Base-by-base conservation (phyloP, 2,888 invertebrate species). In the Limnephilus marmoratus region DNA sequence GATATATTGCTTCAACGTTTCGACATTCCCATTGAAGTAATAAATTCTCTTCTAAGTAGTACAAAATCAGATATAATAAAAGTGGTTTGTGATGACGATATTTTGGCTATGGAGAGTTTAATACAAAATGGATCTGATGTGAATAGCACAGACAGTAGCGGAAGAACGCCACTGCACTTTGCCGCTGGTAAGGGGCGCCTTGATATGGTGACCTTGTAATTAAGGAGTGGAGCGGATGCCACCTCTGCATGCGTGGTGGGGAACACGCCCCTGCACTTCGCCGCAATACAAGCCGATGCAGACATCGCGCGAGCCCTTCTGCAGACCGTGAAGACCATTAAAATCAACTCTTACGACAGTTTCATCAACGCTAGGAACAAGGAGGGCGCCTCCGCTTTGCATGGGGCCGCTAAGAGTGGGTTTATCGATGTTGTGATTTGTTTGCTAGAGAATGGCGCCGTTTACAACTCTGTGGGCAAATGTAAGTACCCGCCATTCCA, bases 241-340 rank as follows among this genome's bases (percentile, higher is more conserved):
- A 41, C 34, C 41, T 12, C 41, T 5, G 85, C 24, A 7, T n/a
- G 34, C 24, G 34, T 9, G 45, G 11, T 13, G 18, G 45, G 37
- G 3, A 81, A 81, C 81, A 81, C 81, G 12, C 81, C 81, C 29
- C n/a, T 81, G 31, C 81, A 81, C 9, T 3, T 9, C 24, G 81
- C 81, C 81, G 81, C 81, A 81, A 29, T n/a, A 29, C 81, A 81
- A 31, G 81, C 2, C 31, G 3, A 13, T 13, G 81, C 31, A 12
- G n/a, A 81, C 29, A 81, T 81, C 3, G 18, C 9, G 3, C 29
- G 31, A n/a, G 29, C 31, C n/a, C n/a, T 81, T n/a, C n/a, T 81
- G 81, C 81, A 81, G 81, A 81, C n/a, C 9, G 81, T 81, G n/a
- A 29, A n/a, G n/a, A 31, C n/a, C n/a, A 81, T 31, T 81, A 81